Evolutionary conservation across 2,113 vertebrate species (phyloP).

Genomic region (Halcyon malimbica): DNA sequence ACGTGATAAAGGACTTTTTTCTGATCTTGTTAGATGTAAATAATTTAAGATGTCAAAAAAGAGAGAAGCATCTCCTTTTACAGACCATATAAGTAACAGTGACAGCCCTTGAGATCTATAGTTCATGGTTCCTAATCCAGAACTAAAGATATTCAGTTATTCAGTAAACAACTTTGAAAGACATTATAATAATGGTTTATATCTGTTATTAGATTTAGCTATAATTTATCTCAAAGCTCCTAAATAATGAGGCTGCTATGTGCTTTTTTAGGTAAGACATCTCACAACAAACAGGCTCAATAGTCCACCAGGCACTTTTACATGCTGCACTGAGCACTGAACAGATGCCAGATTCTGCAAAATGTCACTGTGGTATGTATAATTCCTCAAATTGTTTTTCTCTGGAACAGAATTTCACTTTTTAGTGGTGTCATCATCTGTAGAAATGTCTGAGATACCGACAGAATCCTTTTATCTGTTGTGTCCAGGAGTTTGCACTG

Average conservation of each 20-base stretch:
- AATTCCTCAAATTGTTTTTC: background rate
- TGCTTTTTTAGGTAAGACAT: background rate
- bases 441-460: background rate
- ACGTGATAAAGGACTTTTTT: conserved; percentile 4
- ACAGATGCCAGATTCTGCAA: background rate
- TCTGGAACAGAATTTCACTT: background rate
- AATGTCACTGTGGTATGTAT: background rate
- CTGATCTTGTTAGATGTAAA: conserved; percentile 28
- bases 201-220: background rate
- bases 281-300: background rate
- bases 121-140: background rate
- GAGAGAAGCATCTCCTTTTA: background rate
- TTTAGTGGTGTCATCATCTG: background rate
- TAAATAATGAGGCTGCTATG: background rate
- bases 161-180: conserved; percentile 49
- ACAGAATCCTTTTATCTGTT: background rate
- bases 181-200: conserved; percentile 22
- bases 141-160: conserved; percentile 62
- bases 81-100: conserved; percentile 12
- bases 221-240: background rate
- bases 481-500: background rate
- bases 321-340: background rate
- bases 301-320: background rate
- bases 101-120: background rate
- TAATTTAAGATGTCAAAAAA: conserved; percentile 43